phyloP scores from a whole-genome alignment of 2,888 invertebrate genomes.

The Thymelicus sylvestris region DNA sequence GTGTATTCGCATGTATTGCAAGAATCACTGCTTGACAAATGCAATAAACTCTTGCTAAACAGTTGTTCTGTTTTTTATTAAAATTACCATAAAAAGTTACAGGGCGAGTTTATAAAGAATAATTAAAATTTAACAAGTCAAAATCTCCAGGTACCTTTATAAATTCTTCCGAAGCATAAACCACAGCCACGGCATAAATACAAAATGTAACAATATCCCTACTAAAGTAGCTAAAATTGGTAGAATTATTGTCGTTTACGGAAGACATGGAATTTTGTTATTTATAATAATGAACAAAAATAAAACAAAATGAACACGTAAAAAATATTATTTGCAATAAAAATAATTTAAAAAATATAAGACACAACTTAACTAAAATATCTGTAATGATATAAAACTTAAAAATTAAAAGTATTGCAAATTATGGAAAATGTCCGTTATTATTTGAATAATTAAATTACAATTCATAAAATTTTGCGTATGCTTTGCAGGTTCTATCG shows the following conservation, averaged over 20 bases:
- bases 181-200: not conserved
- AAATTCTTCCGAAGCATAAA: no score
- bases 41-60: no score
- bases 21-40: no score
- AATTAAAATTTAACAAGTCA: no score
- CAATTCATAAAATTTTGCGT: no score
- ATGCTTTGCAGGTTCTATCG: no score
- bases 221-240: not conserved
- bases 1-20: no score
- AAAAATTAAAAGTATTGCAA: not conserved
- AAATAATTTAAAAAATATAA: not conserved
- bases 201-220: not conserved
- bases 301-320: constrained; percentile 8
- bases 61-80: no score
- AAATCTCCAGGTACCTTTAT: no score
- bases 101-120: no score
- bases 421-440: not conserved
- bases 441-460: no score
- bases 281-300: not conserved
- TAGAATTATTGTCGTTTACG: constrained; percentile 7
- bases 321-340: constrained; percentile 6
- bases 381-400: not conserved
- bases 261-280: constrained; percentile 4
- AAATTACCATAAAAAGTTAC: no score
- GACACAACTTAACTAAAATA: constrained; percentile 9